Percentiles rank a stretch among this genome's conserved stretches.
Evolutionary conservation across 2,888 invertebrate genomes (phyloP).

Genomic region (Andrena camellia): DNA sequence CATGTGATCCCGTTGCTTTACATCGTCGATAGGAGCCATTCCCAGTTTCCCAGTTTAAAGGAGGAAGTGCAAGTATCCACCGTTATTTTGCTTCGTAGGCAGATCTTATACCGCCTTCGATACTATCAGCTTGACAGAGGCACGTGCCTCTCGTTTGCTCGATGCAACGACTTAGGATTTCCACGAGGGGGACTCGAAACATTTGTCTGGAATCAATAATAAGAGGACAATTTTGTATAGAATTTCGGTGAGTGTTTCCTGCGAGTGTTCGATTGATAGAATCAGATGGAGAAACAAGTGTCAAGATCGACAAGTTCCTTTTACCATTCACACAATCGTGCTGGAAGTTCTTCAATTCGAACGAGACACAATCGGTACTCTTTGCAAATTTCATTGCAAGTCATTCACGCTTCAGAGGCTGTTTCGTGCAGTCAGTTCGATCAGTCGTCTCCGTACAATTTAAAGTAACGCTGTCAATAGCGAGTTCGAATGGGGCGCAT

Average conservation of each 20-base stretch:
- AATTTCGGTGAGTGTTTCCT: neutral
- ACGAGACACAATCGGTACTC: neutral
- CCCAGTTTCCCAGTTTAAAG: neutral
- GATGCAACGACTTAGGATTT: neutral
- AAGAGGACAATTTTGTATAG: neutral
- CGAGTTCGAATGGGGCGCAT: neutral
- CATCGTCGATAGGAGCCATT: slow-evolving; percentile 7
- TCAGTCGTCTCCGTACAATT: neutral
- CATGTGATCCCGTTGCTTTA: slow-evolving; percentile 14
- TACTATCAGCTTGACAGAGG: neutral
- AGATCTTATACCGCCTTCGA: neutral
- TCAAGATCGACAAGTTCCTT: neutral
- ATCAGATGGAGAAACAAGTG: neutral
- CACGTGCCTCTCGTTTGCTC: neutral
- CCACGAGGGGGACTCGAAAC: neutral
- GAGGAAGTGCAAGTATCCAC: neutral
- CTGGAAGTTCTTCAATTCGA: neutral
- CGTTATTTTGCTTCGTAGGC: neutral
- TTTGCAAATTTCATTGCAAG: slow-evolving; percentile 15
- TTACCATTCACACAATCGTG: slow-evolving; percentile 3
- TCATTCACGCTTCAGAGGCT: neutral
- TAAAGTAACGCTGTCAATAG: neutral
- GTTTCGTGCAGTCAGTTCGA: neutral
- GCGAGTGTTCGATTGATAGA: neutral
- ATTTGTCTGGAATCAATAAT: neutral